Evolutionary conservation across 1,140 invertebrate genomes (phyloP).

Genomic region (Chymomyza costata): DNA sequence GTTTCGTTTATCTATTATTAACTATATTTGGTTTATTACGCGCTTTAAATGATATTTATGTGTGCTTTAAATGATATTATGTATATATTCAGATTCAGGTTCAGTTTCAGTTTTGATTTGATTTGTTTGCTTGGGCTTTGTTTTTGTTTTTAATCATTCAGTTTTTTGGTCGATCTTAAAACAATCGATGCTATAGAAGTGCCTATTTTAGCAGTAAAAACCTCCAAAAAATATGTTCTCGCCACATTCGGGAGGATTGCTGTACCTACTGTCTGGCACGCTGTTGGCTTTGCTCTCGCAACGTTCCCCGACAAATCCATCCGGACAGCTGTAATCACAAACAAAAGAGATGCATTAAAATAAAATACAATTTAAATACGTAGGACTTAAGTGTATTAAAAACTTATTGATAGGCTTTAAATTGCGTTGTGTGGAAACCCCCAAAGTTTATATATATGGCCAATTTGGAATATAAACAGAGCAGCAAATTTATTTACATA

Average conservation of each 20-base stretch:
- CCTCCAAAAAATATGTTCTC: slow-evolving; percentile 59
- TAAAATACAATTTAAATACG: too few relatives aligned
- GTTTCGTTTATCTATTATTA: slow-evolving; percentile 34
- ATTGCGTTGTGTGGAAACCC: too few relatives aligned
- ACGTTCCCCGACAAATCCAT: slow-evolving; percentile 87
- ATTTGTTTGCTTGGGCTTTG: slow-evolving; percentile 10
- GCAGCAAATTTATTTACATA: too few relatives aligned
- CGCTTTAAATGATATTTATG: slow-evolving; percentile 20
- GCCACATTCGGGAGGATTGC: slow-evolving; percentile 65
- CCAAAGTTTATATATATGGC: too few relatives aligned
- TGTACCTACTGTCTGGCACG: slow-evolving; percentile 74
- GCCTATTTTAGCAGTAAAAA: slow-evolving; percentile 76
- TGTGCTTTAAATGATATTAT: slow-evolving; percentile 7
- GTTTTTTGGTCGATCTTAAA: slow-evolving; percentile 50
- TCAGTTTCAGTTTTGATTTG: slow-evolving; percentile 14
- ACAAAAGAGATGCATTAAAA: slow-evolving; percentile 15
- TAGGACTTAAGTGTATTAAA: too few relatives aligned
- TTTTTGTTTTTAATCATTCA: slow-evolving; percentile 13
- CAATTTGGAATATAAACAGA: too few relatives aligned
- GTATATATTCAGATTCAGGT: slow-evolving; percentile 10
- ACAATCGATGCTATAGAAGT: slow-evolving; percentile 76
- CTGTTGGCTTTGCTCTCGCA: slow-evolving; percentile 84
- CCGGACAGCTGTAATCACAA: slow-evolving; percentile 83
- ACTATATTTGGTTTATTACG: slow-evolving; percentile 69
- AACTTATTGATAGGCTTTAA: too few relatives aligned